Conservation (phyloP, 2,797 vertebrate species). For the Chiloscyllium punctatum region DNA sequence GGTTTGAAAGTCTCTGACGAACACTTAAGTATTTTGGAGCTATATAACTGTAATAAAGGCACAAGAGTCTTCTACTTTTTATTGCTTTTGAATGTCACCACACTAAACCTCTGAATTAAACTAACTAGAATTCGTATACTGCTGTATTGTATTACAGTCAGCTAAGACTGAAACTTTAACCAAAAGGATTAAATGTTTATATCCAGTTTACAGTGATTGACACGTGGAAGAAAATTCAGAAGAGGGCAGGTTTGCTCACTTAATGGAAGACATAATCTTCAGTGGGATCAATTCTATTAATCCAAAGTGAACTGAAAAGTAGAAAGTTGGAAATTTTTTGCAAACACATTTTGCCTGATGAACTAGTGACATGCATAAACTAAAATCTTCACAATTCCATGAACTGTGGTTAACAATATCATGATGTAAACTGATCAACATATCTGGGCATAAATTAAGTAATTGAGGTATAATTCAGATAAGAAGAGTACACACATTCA, state of each 20-base stretch:
- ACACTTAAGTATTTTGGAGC: not conserved
- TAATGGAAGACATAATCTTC: slow-evolving; percentile 1
- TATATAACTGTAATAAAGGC: not conserved
- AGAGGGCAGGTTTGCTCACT: not conserved
- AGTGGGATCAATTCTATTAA: not conserved
- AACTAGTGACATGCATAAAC: not conserved
- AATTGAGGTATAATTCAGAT: not conserved
- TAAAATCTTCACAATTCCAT: not conserved
- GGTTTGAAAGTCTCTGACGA: not conserved
- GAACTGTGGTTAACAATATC: not conserved
- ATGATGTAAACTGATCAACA: not conserved
- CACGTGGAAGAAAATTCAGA: not conserved
- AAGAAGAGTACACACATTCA: not conserved
- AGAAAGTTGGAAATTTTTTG: not conserved
- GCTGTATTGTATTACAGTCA: slow-evolving; percentile 5
- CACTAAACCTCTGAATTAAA: not conserved
- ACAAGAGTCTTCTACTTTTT: not conserved
- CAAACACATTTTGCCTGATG: not conserved
- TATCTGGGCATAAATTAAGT: slow-evolving; percentile 4
- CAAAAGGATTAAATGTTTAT: not conserved
- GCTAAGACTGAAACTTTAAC: not conserved
- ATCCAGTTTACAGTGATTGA: not conserved
- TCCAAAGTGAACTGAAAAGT: not conserved
- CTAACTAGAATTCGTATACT: not conserved
- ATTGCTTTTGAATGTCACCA: not conserved